Evolutionary conservation across 2,888 invertebrate species (phyloP).

Genomic region (Strigamia transsilvanica): DNA sequence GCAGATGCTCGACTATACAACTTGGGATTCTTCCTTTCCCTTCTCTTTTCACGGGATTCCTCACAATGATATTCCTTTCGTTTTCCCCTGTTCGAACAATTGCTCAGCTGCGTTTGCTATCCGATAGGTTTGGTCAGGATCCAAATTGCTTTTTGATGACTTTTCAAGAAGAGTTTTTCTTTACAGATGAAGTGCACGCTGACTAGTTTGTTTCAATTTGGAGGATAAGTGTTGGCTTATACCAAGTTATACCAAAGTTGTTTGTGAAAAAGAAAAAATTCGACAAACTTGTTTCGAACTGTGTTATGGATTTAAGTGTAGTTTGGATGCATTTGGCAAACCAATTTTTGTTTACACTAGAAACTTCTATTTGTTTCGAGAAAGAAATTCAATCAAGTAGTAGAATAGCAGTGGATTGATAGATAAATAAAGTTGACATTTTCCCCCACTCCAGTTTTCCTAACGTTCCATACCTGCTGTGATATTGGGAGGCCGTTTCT

Average conservation of each 20-base stretch:
- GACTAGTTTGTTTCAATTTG: conserved; percentile 48
- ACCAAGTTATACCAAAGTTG: background rate
- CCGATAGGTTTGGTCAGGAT: conserved; percentile 52
- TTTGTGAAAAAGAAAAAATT: background rate
- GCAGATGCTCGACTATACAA: conserved; percentile 39
- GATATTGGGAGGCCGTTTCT: conserved; percentile 52
- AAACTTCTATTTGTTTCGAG: conserved; percentile 17
- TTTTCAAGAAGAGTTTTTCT: conserved; percentile 40
- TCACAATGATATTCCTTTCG: conserved; percentile 44
- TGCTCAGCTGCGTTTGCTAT: conserved; percentile 43
- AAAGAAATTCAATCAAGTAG: conserved; percentile 17
- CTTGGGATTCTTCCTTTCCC: conserved; percentile 49
- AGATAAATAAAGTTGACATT: conserved; percentile 41
- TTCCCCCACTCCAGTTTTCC: background rate
- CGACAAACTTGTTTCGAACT: background rate
- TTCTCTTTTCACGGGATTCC: conserved; percentile 44
- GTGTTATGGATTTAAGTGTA: background rate
- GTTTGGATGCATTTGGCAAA: background rate
- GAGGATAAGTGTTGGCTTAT: conserved; percentile 13
- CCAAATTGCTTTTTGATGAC: conserved; percentile 54
- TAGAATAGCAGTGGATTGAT: background rate
- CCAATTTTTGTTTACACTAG: background rate
- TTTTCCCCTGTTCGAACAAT: conserved; percentile 38
- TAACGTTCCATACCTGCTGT: conserved; percentile 40
- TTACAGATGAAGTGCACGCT: conserved; percentile 33